A percentile compares a stretch with the other conserved stretches of the same genome.
phyloP scores from a whole-genome alignment of 2,888 invertebrate genomes.

The Labia minor region DNA sequence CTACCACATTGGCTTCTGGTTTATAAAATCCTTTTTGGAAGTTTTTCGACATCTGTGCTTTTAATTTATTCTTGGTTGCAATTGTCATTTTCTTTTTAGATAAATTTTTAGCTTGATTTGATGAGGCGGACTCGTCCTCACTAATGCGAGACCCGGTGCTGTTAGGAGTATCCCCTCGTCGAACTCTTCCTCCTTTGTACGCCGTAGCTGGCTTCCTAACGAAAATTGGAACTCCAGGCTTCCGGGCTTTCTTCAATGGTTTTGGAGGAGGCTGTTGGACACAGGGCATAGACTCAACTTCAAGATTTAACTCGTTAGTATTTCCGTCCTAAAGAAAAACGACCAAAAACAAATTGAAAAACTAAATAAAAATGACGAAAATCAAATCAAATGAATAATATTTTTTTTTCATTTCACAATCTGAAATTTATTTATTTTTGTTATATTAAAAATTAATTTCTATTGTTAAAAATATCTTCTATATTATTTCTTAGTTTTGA shows the following conservation, averaged over 20 bases:
- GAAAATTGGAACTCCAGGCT: constrained; percentile 17
- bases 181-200: not conserved
- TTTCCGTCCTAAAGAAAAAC: not conserved
- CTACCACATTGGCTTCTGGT: constrained; percentile 19
- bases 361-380: too few species aligned
- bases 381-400: too few species aligned
- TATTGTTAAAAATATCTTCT: too few species aligned
- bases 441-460: too few species aligned
- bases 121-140: not conserved
- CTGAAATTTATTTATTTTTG: too few species aligned
- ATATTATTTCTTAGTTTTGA: too few species aligned
- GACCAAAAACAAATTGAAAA: too few species aligned
- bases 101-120: not conserved
- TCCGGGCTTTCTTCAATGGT: not conserved
- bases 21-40: constrained; percentile 23
- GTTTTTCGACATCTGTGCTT: constrained; percentile 26
- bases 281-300: too few species aligned
- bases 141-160: not conserved
- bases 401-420: too few species aligned
- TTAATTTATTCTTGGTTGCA: constrained; percentile 24
- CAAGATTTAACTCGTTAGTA: not conserved
- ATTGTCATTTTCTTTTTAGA: constrained; percentile 22
- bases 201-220: not conserved
- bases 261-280: not conserved
- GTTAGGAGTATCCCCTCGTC: not conserved